phyloP scores from a whole-genome alignment of 2,888 invertebrate species.

The Halocaridina rubra region DNA sequence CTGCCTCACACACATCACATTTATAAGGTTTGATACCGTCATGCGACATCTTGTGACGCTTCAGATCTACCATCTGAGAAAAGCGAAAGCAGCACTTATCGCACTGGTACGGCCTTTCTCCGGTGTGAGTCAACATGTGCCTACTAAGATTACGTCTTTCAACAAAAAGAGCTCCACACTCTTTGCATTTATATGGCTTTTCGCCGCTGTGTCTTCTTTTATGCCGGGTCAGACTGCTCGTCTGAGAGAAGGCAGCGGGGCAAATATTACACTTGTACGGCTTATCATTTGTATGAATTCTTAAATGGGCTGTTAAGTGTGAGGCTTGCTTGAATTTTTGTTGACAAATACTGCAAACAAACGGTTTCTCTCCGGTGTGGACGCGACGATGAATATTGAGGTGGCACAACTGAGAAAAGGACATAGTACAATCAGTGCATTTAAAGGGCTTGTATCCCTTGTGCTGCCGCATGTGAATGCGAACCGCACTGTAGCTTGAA shows the following conservation, averaged over 20 bases:
- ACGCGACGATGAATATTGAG: constrained; percentile 53
- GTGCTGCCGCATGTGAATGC: constrained; percentile 49
- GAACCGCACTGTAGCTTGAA: constrained; percentile 34
- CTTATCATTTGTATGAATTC: constrained; percentile 44
- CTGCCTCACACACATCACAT: constrained; percentile 52
- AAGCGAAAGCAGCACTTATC: constrained; percentile 54
- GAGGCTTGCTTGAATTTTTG: constrained; percentile 61
- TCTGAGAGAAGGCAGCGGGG: constrained; percentile 53
- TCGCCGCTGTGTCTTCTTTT: constrained; percentile 38
- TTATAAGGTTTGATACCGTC: constrained; percentile 53
- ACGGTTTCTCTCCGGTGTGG: constrained; percentile 63
- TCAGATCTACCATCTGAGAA: constrained; percentile 60
- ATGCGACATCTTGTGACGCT: constrained; percentile 59
- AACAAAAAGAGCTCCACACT: constrained; percentile 54
- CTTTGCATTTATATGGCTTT: constrained; percentile 51
- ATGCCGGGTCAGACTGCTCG: constrained; percentile 49
- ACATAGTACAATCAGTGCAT: constrained; percentile 47
- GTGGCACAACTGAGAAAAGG: constrained; percentile 58
- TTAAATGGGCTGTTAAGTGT: constrained; percentile 53
- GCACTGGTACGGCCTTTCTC: constrained; percentile 58
- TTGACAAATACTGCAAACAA: constrained; percentile 52
- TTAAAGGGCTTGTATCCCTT: constrained; percentile 58
- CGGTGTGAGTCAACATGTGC: constrained; percentile 56
- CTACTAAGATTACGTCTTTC: constrained; percentile 60
- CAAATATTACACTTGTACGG: constrained; percentile 44